Evolutionary conservation across 2,888 invertebrate genomes (phyloP), one percentile per base, ranked within the genome.

Genomic region (Sesia apiformis): DNA sequence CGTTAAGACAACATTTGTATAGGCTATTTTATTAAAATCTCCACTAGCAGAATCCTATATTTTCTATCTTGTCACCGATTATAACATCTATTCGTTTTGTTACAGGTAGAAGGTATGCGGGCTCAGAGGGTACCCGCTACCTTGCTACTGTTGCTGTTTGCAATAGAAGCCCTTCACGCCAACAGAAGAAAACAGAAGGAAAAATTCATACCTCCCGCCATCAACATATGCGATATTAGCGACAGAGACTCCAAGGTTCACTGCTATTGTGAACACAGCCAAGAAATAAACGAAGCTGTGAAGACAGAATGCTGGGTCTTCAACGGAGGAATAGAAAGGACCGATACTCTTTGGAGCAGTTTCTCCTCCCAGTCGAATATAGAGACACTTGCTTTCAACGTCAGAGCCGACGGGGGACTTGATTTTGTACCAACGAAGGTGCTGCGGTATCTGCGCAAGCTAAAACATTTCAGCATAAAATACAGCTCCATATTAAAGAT

Each of bases 221-320:
- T 76, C 7, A 92, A 92, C 64, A 86, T 92, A 54, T 92, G 92
- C 65, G 91, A 91, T 63, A 90, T 91, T 54, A 88, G 90, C 58
- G 88, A 84, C 58, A 75, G 84, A 59, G 87, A 90, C 55, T 86
- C 91, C 0, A 92, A 92, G 63, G 86, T 93, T 39, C 93, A 91
- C 63, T 95, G 95, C 74, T 91, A 93, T 69, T 94, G 94, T 72
- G 91, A 93, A 66, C 88, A 88, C 58, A 88, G 89, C 52, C 90
- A 90, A 63, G 83, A 88, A 56, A 73, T 87, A 58, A 88, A 88
- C 64, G 84, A 91, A 69, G 94, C 94, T 3, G 90, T 92, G 8
- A 93, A 93, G 64, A 94, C 94, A 57, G 94, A 94, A 79, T 96
- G 96, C 72, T 93, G 93, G 92, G 92, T 96, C 3, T 93, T 95